A percentile compares a stretch with the other conserved stretches of the same genome.
Evolutionary conservation across 92 coral and sea anemone species (phyloP).

Genomic region (Porites lobata): DNA sequence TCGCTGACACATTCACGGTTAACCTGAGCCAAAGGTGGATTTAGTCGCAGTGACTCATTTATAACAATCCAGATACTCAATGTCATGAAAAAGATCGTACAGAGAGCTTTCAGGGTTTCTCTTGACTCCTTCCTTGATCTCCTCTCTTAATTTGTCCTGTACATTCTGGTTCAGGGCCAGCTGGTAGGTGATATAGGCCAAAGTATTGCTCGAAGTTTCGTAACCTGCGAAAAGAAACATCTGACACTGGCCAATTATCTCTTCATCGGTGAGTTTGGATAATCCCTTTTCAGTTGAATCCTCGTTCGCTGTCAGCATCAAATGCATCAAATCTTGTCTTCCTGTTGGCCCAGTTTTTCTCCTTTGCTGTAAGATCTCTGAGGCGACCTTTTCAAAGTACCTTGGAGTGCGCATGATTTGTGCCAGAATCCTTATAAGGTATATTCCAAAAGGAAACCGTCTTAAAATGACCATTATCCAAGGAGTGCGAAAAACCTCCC

Average conservation of each 20-base stretch:
- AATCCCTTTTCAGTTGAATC: constrained; percentile 42
- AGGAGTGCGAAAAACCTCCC: too few species aligned
- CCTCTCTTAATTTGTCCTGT: constrained; percentile 19
- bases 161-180: constrained; percentile 20
- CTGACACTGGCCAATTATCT: too few species aligned
- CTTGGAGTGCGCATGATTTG: too few species aligned
- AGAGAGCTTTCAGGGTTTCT: neutral
- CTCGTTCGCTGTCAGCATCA: constrained; percentile 35
- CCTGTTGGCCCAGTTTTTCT: constrained; percentile 17
- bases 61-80: constrained; percentile 2
- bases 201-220: neutral
- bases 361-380: constrained; percentile 3
- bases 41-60: too few species aligned
- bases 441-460: constrained; percentile 49
- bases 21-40: too few species aligned
- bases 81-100: constrained; percentile 51
- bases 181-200: neutral
- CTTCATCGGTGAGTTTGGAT: too few species aligned
- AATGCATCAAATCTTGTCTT: constrained; percentile 41
- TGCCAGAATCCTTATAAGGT: neutral
- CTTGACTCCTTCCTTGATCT: constrained; percentile 22
- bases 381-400: constrained; percentile 17
- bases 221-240: too few species aligned
- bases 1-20: neutral
- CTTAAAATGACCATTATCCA: too few species aligned